Evolutionary conservation across 2,113 vertebrate genomes (phyloP), one percentile per base, ranked within the genome.

Genomic region (Phalacrocorax pelagicus): DNA sequence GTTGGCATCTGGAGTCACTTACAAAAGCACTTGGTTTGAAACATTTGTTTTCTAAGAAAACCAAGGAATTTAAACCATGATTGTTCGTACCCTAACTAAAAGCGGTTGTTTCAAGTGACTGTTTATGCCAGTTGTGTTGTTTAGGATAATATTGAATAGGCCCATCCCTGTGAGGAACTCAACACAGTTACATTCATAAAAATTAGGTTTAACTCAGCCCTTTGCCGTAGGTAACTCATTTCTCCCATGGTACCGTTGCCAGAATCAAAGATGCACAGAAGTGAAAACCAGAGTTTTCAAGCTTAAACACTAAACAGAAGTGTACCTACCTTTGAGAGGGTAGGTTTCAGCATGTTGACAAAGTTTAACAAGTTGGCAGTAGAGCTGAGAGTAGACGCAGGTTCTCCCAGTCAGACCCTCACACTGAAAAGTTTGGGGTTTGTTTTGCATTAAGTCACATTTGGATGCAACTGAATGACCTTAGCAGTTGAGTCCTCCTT

Each of bases 321-420:
- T 0, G 3, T 29, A 36, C 10, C 20, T 38, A 1, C 8, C 2
- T 30, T 32, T 51, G 29, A 79, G 16, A 70, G 29, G 17, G 13
- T 9, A 11, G 12, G 13, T 55, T 61, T 51, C 13, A 51, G 9
- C 24, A 19, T 61, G 10, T 44, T 44, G 27, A 42, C 12, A 11
- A 63, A 34, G 32, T 15, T 58, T 67, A 58, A 52, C 32, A 59
- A 59, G 17, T 9, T 34, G 42, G 27, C n/a, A 38, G 49, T 38
- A 30, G 21, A 89, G 21, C 42, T 51, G 42, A 49, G 67, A 30
- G 32, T 15, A 51, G 67, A 58, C 32, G 20, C 44, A 36, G 20
- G 32, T 11, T 36, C 59, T 52, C 52, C 26, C 29, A 22, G 0
- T 59, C n/a, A 61, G 24, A 38, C 23, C 24, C 30, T 49, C 17